Conservation (phyloP, 2,113 vertebrate species). For the Tetraodon nigroviridis region DNA sequence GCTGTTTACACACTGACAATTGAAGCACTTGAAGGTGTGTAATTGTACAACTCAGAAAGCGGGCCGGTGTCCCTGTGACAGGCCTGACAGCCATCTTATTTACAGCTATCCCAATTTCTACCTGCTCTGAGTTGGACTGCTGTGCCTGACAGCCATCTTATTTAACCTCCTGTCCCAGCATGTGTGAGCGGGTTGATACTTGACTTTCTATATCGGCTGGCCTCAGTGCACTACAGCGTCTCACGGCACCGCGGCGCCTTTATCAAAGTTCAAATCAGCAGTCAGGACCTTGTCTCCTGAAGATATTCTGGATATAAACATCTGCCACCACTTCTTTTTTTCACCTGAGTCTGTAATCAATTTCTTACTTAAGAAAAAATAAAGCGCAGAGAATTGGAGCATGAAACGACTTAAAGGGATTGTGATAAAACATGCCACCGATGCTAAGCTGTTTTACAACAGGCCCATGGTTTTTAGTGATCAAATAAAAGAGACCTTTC, state of each 20-base stretch:
- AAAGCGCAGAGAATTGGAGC: neutral
- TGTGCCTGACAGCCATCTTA: slow-evolving; percentile 59
- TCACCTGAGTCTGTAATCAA: slow-evolving; percentile 15
- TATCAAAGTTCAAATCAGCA: slow-evolving; percentile 38
- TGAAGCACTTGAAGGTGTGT: slow-evolving; percentile 2
- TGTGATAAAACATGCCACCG: slow-evolving; percentile 44
- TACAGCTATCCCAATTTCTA: slow-evolving; percentile 68
- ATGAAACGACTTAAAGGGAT: slow-evolving; percentile 1
- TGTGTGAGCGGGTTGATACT: slow-evolving; percentile 30
- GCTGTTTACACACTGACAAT: slow-evolving; percentile 17
- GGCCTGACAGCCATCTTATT: slow-evolving; percentile 69
- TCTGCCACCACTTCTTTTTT: slow-evolving; percentile 6
- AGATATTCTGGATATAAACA: slow-evolving; percentile 11
- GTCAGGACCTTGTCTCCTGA: neutral
- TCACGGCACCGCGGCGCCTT: slow-evolving; percentile 23
- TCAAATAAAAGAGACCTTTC: slow-evolving; percentile 75
- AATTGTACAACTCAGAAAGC: slow-evolving; percentile 25
- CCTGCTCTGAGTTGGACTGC: slow-evolving; percentile 55
- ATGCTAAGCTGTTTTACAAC: slow-evolving; percentile 54
- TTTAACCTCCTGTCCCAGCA: slow-evolving; percentile 50
- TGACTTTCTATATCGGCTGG: slow-evolving; percentile 44
- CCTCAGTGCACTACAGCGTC: slow-evolving; percentile 30
- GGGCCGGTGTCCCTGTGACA: slow-evolving; percentile 56
- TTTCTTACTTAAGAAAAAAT: slow-evolving; percentile 13
- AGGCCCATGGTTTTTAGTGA: slow-evolving; percentile 65